Percentiles rank a stretch among this genome's conserved stretches.
These are phyloP conservation scores for Coenonympha arcania DNA, from an alignment of 2,888 invertebrate species.

Conservation along the genomic window DNA sequence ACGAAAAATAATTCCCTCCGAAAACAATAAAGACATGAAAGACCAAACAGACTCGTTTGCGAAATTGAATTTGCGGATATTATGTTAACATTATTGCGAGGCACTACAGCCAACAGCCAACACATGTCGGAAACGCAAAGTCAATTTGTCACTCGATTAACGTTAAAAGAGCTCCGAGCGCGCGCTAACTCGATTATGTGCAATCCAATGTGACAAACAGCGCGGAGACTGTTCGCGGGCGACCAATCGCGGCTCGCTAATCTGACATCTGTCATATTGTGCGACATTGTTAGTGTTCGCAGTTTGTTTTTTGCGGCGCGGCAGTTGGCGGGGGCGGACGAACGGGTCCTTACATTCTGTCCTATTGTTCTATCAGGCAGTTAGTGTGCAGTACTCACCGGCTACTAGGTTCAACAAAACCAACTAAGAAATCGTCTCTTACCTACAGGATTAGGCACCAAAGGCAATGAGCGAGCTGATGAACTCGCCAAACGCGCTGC, in stretches of 20 bases:
- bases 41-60: conserved; percentile 17
- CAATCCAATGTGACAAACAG: conserved; percentile 47
- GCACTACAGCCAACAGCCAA: conserved; percentile 23
- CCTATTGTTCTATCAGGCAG: neutral
- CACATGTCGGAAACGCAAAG: conserved; percentile 40
- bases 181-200: conserved; percentile 52
- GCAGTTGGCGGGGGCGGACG: conserved; percentile 57
- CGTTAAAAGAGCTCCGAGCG: conserved; percentile 45
- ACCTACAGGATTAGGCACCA: too few relatives aligned
- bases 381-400: too few relatives aligned
- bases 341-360: conserved; percentile 37
- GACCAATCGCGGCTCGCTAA: conserved; percentile 46
- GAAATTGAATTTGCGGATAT: conserved; percentile 23
- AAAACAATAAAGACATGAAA: conserved; percentile 16
- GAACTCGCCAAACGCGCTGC: too few relatives aligned
- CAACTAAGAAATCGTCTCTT: too few relatives aligned
- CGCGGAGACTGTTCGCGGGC: conserved; percentile 22
- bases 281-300: conserved; percentile 49
- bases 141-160: conserved; percentile 57
- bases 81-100: conserved; percentile 21
- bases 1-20: conserved; percentile 18
- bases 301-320: conserved; percentile 54
- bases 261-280: conserved; percentile 68
- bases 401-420: too few relatives aligned
- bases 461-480: too few relatives aligned